These are phyloP conservation scores for Tetramorium simillimum DNA, from an alignment of 1,140 invertebrate species.

Conservation along the genomic window DNA sequence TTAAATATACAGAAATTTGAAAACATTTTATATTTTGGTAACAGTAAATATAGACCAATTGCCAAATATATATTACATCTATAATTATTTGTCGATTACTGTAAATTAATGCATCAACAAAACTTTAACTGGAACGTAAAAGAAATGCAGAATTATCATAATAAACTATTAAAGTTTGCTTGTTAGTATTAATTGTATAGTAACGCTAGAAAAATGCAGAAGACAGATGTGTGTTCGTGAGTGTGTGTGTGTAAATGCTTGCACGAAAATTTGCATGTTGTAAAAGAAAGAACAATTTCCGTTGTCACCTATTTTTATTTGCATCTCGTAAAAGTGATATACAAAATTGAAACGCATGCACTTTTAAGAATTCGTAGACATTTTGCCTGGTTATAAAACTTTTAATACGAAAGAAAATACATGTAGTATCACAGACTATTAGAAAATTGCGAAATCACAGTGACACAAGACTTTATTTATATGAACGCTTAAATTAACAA, in stretches of 20 bases:
- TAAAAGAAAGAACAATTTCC: constrained; percentile 43
- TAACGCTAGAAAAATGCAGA: neutral
- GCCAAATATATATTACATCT: neutral
- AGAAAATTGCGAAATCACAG: constrained; percentile 74
- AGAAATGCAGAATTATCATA: neutral
- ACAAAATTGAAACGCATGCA: constrained; percentile 73
- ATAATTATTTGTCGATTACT: neutral
- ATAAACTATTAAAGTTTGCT: neutral
- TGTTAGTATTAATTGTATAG: neutral
- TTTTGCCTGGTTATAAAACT: constrained; percentile 71
- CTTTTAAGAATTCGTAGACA: constrained; percentile 68
- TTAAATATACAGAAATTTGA: neutral
- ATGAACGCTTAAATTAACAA: constrained; percentile 71
- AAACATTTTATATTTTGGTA: constrained; percentile 39
- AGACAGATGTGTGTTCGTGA: neutral
- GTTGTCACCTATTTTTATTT: constrained; percentile 71
- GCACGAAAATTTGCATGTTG: neutral
- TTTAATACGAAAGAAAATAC: constrained; percentile 72
- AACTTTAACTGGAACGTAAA: neutral
- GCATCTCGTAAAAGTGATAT: constrained; percentile 71
- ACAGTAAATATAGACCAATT: neutral
- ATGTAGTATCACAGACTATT: constrained; percentile 75
- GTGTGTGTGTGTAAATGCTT: neutral
- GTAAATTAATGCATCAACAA: neutral
- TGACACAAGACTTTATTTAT: constrained; percentile 70